phyloP scores from a whole-genome alignment of 2,888 invertebrate species.

The Leptura quadrifasciata region DNA sequence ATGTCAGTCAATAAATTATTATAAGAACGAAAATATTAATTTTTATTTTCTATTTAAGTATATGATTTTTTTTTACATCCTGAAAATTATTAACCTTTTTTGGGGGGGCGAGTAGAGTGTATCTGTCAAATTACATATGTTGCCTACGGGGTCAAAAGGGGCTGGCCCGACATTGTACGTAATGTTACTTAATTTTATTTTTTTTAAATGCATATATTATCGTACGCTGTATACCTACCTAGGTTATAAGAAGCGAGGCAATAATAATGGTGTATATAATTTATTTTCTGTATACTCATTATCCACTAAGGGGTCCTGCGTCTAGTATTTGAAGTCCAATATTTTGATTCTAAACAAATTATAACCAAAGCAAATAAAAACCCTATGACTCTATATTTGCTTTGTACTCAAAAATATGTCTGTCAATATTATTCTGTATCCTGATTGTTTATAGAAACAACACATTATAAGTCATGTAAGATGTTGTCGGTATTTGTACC shows the following conservation, averaged over 20 bases:
- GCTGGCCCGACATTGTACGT: too few species aligned
- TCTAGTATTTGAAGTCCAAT: constrained; percentile 33
- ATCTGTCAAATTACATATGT: too few species aligned
- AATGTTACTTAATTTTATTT: too few species aligned
- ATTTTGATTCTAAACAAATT: constrained; percentile 46
- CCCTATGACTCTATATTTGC: constrained; percentile 41
- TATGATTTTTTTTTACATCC: too few species aligned
- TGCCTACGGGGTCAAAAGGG: too few species aligned
- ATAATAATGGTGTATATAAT: constrained; percentile 1
- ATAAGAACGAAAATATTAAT: too few species aligned
- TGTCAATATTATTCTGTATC: constrained; percentile 41
- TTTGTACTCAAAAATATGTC: constrained; percentile 41
- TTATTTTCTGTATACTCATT: constrained; percentile 28
- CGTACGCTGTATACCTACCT: too few species aligned
- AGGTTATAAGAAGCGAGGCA: not conserved
- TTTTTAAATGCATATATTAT: too few species aligned
- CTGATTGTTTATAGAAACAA: constrained; percentile 41
- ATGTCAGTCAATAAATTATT: too few species aligned
- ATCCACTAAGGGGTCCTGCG: constrained; percentile 34
- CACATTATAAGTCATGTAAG: constrained; percentile 42
- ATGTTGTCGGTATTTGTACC: constrained; percentile 31
- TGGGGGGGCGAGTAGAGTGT: too few species aligned
- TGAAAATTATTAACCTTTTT: too few species aligned
- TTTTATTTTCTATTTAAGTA: too few species aligned
- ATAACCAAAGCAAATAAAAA: constrained; percentile 42